Percentiles rank a stretch among this genome's conserved stretches.
Conservation (phyloP, 1,140 invertebrate species). For the Popillia japonica region DNA sequence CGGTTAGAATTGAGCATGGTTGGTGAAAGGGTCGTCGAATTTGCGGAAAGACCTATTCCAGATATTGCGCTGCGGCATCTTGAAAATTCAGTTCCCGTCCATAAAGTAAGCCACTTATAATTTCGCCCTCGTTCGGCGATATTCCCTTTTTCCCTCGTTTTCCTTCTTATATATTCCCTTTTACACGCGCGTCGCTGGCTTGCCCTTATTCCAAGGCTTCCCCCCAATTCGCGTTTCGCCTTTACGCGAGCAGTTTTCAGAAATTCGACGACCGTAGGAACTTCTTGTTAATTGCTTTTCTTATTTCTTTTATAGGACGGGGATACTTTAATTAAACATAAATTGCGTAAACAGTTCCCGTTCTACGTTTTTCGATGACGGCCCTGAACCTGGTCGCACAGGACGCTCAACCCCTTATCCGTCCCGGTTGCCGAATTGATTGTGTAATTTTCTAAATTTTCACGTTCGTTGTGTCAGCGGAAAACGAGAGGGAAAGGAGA, state of each 20-base stretch:
- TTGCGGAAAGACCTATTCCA: not conserved
- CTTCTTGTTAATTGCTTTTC: slow-evolving; percentile 35
- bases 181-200: not conserved
- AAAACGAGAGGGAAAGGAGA: not conserved
- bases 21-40: not conserved
- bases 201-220: not conserved
- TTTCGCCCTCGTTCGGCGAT: slow-evolving; percentile 27
- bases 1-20: not conserved
- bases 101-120: slow-evolving; percentile 34
- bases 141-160: not conserved
- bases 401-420: not conserved
- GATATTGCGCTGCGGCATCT: slow-evolving; percentile 17
- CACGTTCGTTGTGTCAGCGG: not conserved
- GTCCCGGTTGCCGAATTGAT: not conserved
- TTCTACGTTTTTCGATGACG: not conserved
- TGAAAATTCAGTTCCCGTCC: slow-evolving; percentile 27
- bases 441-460: slow-evolving; percentile 21
- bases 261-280: slow-evolving; percentile 24
- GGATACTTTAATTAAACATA: slow-evolving; percentile 35
- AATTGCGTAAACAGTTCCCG: slow-evolving; percentile 31
- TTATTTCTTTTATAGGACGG: slow-evolving; percentile 28
- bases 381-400: not conserved
- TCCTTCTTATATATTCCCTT: not conserved
- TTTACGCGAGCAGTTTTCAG: slow-evolving; percentile 16
- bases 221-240: not conserved